Evolutionary conservation across 2,797 vertebrate genomes (phyloP), one percentile per base, ranked within the genome.

Genomic region (Monodelphis domestica): DNA sequence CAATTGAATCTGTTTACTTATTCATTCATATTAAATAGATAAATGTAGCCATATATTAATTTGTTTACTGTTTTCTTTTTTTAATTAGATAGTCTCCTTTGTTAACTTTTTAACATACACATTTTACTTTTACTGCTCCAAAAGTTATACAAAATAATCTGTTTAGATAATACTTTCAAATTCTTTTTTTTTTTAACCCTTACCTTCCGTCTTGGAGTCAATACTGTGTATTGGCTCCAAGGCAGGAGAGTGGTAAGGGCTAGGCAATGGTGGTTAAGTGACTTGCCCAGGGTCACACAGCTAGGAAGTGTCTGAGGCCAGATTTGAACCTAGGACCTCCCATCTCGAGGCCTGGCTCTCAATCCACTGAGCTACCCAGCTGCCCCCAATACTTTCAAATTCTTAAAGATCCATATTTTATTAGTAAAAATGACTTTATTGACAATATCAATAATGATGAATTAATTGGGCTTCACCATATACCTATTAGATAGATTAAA

Each of bases 311-410:
- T n/a, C n/a, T n/a, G n/a, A n/a, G n/a, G n/a, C n/a, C n/a, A n/a
- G n/a, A n/a, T n/a, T n/a, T n/a, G n/a, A n/a, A n/a, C n/a, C n/a
- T n/a, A n/a, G n/a, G n/a, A n/a, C n/a, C n/a, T n/a, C n/a, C n/a
- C n/a, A n/a, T n/a, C n/a, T n/a, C n/a, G n/a, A n/a, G n/a, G n/a
- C n/a, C n/a, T n/a, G n/a, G n/a, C n/a, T n/a, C n/a, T n/a, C n/a
- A n/a, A n/a, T n/a, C n/a, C n/a, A n/a, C n/a, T n/a, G n/a, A n/a
- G n/a, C n/a, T n/a, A n/a, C n/a, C n/a, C n/a, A n/a, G n/a, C n/a
- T n/a, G n/a, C n/a, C n/a, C n/a, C n/a, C n/a, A 51, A 56, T 88
- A 89, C 38, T 50, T 87, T 91, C 53, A 50, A 91, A 88, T 95
- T 91, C 17, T 84, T 93, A 21, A 70, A 70, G 11, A 50, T 57